A percentile compares a stretch with the other conserved stretches of the same genome.
Evolutionary conservation across 2,888 invertebrate species (phyloP).

Genomic region (Hedychridium roseum): DNA sequence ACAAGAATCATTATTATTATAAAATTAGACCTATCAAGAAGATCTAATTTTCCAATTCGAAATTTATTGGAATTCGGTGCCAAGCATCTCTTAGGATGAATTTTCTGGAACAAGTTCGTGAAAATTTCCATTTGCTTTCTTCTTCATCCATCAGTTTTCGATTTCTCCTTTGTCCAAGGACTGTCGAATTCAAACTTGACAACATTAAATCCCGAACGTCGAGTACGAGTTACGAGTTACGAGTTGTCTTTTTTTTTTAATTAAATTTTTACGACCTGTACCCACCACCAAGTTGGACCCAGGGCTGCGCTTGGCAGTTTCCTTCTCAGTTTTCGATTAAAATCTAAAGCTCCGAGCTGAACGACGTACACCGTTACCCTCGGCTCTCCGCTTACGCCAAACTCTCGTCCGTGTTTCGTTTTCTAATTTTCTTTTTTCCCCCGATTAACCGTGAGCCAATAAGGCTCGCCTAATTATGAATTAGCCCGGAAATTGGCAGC

Average conservation of each 20-base stretch:
- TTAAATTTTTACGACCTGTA: constrained; percentile 41
- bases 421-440: neutral
- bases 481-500: no score
- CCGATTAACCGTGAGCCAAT: constrained; percentile 2
- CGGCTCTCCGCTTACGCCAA: neutral
- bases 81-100: no score
- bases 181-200: no score
- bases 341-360: constrained; percentile 31
- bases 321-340: constrained; percentile 20
- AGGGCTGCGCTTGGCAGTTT: constrained; percentile 27
- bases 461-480: neutral
- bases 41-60: no score
- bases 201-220: no score
- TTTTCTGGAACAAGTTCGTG: no score
- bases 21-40: no score
- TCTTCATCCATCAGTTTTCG: no score
- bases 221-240: constrained; percentile 27
- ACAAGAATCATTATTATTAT: no score
- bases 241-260: constrained; percentile 23
- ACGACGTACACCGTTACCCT: constrained; percentile 11
- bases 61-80: no score
- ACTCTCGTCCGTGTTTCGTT: neutral
- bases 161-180: no score
- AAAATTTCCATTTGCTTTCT: no score
- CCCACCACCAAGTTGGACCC: constrained; percentile 55